Conservation (phyloP, 2,888 invertebrate species). For the Himalopsyche japonica region DNA sequence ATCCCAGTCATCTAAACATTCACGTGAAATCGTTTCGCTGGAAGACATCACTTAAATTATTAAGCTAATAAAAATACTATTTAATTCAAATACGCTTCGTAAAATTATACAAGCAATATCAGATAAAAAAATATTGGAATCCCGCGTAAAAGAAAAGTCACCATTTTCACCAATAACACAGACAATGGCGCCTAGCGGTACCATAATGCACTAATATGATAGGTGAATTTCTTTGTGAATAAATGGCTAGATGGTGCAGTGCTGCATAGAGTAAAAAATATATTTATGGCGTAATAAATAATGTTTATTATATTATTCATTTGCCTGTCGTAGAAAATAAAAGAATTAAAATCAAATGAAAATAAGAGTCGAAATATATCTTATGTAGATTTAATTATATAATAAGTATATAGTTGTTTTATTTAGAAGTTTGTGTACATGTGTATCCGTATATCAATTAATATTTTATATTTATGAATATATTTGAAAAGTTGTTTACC, state of each 20-base stretch:
- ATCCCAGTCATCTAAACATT: conserved; percentile 15
- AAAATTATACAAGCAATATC: no score
- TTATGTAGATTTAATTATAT: not conserved
- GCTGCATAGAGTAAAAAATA: not conserved
- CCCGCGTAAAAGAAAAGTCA: not conserved
- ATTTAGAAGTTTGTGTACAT: not conserved
- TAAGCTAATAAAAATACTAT: no score
- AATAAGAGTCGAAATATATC: no score
- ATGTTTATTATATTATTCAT: not conserved
- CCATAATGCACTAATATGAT: conserved; percentile 6
- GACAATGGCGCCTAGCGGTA: conserved; percentile 16
- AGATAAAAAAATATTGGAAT: no score
- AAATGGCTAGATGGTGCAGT: conserved; percentile 1
- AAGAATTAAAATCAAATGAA: no score
- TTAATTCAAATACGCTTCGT: no score
- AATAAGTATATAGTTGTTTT: not conserved
- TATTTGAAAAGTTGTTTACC: conserved; percentile 25
- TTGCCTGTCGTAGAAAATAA: no score
- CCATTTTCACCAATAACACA: not conserved
- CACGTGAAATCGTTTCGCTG: not conserved
- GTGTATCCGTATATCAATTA: not conserved
- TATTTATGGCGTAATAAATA: no score
- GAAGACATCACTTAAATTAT: not conserved
- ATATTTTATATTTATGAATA: not conserved
- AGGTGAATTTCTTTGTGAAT: not conserved